Evolutionary conservation across 2,113 vertebrate genomes (phyloP), one percentile per base, ranked within the genome.

Genomic region (Scalopus aquaticus): DNA sequence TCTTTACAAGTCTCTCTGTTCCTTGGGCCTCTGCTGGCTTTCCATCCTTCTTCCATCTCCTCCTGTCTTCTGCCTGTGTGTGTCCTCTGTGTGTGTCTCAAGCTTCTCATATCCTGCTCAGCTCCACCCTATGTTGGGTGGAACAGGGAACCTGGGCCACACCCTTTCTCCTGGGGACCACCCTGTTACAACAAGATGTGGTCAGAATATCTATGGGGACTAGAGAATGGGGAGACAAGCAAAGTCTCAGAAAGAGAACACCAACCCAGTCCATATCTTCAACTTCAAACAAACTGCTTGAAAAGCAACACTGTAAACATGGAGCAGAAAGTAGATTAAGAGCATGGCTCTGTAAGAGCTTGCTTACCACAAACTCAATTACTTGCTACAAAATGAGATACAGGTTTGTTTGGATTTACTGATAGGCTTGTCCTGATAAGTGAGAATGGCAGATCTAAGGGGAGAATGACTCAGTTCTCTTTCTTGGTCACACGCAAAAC

Each of bases 211-310:
- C 26, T 39, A 0, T 56, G 26, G 42, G 12, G 2, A 19, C 28
- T 42, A 32, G 2, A 58, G 44, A 5, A 26, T 12, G 24, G 24
- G 17, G 8, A 4, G 58, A 30, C 22, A 2, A 19, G 37, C 42
- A 79, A 77, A 79, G 44, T 3, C 4, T 30, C 28, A 77, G 54
- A 73, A 82, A 92, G 39, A 72, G 37, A 90, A 28, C 22, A 49
- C 3, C 44, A 90, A 13, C 1, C 11, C 12, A 6, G 17, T 56
- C 20, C 54, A 64, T 92, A 82, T 78, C 82, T 80, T 94, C 73
- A 96, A 96, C 88, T 82, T 95, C 88, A 96, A 96, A 92, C 85
- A 94, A 81, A 65, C 42, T 46, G 42, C 78, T 95, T 94, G 84
- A 78, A 95, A 89, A 97, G 78, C 84, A 86, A 86, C 62, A 32